Evolutionary conservation across 2,888 invertebrate genomes (phyloP).

Genomic region (Caenorhabditis uteleia): DNA sequence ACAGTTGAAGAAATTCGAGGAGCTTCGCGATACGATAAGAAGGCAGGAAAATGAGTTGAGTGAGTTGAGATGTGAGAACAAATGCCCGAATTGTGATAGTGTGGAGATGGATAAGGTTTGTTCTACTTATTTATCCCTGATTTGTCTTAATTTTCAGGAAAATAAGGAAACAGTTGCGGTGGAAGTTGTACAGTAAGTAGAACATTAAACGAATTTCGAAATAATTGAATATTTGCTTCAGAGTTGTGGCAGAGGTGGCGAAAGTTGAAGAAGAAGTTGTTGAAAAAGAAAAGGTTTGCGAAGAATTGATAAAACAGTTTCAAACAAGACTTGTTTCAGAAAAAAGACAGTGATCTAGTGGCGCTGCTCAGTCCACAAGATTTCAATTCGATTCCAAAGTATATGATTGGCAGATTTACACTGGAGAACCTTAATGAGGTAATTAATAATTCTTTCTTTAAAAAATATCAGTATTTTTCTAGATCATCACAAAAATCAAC

Average conservation of each 20-base stretch:
- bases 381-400: constrained; percentile 34
- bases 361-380: constrained; percentile 16
- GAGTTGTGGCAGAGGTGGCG: background rate
- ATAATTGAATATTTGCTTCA: too few species aligned
- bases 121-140: too few species aligned
- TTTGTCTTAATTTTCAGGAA: too few species aligned
- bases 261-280: background rate
- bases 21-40: too few species aligned
- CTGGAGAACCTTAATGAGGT: constrained; percentile 31
- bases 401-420: constrained; percentile 32
- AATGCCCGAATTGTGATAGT: too few species aligned
- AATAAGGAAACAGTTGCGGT: too few species aligned
- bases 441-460: background rate
- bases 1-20: too few species aligned
- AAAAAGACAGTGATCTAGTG: too few species aligned
- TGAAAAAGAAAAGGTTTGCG: background rate
- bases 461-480: background rate
- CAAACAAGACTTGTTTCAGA: constrained; percentile 2
- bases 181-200: too few species aligned
- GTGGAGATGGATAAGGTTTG: too few species aligned
- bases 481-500: constrained; percentile 26
- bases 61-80: too few species aligned
- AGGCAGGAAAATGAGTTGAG: too few species aligned
- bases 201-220: constrained; percentile 4
- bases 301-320: constrained; percentile 1